Evolutionary conservation across 2,113 vertebrate species (phyloP).

Genomic region (Rhabdornis inornatus): DNA sequence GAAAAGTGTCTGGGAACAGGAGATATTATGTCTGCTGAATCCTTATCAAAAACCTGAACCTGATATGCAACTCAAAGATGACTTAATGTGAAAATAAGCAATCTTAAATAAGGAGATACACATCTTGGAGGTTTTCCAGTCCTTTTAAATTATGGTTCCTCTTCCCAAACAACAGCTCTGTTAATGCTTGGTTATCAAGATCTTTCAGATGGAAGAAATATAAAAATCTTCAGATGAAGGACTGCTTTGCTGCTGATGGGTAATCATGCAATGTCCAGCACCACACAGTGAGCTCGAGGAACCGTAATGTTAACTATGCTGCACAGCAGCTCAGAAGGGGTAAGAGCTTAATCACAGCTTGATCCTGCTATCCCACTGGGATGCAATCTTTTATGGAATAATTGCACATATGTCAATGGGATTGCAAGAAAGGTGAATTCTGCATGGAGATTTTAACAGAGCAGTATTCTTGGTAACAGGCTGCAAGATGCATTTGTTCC

Average conservation of each 20-base stretch:
- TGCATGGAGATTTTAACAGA: background rate
- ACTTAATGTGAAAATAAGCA: background rate
- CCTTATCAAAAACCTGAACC: background rate
- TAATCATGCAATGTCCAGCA: background rate
- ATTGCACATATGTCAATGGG: background rate
- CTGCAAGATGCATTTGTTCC: background rate
- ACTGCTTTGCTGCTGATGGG: background rate
- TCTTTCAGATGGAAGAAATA: background rate
- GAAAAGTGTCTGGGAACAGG: background rate
- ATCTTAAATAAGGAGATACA: background rate
- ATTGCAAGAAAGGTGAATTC: background rate
- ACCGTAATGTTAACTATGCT: background rate
- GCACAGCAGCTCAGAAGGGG: background rate
- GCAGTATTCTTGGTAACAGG: background rate
- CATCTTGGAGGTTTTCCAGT: background rate
- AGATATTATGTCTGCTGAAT: background rate
- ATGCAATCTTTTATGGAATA: background rate
- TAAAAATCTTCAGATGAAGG: background rate
- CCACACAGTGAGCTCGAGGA: background rate
- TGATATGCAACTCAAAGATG: background rate
- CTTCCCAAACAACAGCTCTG: background rate
- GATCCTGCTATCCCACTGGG: background rate
- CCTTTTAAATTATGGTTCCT: background rate
- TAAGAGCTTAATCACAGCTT: background rate
- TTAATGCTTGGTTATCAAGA: background rate